Conservation (phyloP, 2,113 vertebrate species). For the Sphaerodactylus townsendi region DNA sequence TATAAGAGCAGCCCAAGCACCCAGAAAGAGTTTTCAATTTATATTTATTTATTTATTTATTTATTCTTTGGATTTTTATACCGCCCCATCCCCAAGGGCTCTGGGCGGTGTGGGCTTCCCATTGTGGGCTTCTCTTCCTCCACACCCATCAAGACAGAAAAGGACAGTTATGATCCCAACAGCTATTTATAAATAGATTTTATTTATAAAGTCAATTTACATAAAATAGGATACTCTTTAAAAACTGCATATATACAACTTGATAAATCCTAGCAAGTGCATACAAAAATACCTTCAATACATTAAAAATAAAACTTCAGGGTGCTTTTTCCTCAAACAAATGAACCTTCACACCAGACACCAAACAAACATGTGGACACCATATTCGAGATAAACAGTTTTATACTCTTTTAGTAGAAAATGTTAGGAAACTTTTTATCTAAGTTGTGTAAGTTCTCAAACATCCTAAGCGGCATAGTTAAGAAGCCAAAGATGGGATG, state of each 20-base stretch:
- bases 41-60: no score
- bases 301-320: slow-evolving; percentile 74
- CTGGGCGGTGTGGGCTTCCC: no score
- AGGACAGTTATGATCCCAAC: background rate
- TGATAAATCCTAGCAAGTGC: slow-evolving; percentile 84
- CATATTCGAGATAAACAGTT: slow-evolving; percentile 33
- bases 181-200: slow-evolving; percentile 90
- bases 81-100: no score
- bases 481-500: slow-evolving; percentile 38
- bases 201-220: slow-evolving; percentile 91
- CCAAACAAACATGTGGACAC: slow-evolving; percentile 49
- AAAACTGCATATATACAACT: slow-evolving; percentile 85
- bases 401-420: slow-evolving; percentile 70
- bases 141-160: background rate
- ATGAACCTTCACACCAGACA: slow-evolving; percentile 68
- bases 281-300: slow-evolving; percentile 78
- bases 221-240: slow-evolving; percentile 90
- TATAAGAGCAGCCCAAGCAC: background rate
- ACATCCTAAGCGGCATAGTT: slow-evolving; percentile 72
- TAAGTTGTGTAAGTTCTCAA: slow-evolving; percentile 35
- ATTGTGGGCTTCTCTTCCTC: background rate
- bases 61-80: no score
- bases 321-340: slow-evolving; percentile 53
- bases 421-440: slow-evolving; percentile 67
- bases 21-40: no score